These are phyloP conservation scores for Eupithecia vulgata DNA, from an alignment of 2,888 invertebrate genomes.

Conservation along the genomic window DNA sequence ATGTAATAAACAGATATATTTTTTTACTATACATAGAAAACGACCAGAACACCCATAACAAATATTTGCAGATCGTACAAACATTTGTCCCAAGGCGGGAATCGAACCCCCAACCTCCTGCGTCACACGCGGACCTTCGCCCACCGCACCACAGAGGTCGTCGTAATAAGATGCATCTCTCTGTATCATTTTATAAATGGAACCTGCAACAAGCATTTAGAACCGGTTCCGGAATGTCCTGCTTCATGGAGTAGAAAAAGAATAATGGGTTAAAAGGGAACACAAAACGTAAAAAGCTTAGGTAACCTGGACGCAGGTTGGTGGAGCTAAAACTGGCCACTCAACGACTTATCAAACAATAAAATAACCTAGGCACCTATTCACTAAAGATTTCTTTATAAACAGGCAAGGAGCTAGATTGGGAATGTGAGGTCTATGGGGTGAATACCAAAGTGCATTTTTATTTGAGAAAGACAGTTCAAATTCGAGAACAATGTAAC, in stretches of 20 bases:
- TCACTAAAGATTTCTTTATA: too few species aligned
- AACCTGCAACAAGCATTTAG: not conserved
- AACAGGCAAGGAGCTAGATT: not conserved
- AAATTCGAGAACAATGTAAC: slow-evolving; percentile 27
- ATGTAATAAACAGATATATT: too few species aligned
- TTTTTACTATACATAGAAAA: too few species aligned
- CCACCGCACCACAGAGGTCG: too few species aligned
- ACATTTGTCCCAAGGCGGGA: too few species aligned
- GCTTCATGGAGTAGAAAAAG: slow-evolving; percentile 7
- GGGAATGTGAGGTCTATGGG: not conserved
- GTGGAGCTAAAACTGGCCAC: not conserved
- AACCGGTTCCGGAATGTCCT: not conserved
- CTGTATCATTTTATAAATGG: not conserved
- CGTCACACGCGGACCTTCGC: too few species aligned
- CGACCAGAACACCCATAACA: too few species aligned
- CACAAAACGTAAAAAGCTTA: not conserved
- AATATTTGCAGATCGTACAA: too few species aligned
- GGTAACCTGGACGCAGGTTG: slow-evolving; percentile 1
- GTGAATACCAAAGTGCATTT: not conserved
- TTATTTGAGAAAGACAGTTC: slow-evolving; percentile 10
- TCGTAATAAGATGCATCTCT: not conserved
- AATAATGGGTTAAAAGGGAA: slow-evolving; percentile 1
- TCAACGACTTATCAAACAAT: too few species aligned
- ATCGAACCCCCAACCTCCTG: too few species aligned
- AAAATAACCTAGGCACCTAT: too few species aligned